These are phyloP conservation scores for Megaceryle torquata DNA, from an alignment of 2,113 vertebrate genomes.

Conservation along the genomic window DNA sequence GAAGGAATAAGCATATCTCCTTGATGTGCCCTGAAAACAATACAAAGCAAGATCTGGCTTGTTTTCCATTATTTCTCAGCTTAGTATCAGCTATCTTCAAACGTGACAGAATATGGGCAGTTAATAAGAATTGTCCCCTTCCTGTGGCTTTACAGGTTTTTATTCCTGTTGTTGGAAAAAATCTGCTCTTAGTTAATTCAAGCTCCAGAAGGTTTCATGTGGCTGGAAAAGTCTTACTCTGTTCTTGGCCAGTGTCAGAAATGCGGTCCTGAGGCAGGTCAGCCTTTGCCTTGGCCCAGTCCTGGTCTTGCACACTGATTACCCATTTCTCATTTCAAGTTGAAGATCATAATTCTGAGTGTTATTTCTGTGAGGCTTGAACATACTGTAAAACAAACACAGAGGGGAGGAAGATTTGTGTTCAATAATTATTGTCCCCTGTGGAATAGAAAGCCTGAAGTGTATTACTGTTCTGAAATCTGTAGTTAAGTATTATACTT, in stretches of 20 bases:
- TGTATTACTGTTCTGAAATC: neutral
- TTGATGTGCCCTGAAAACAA: neutral
- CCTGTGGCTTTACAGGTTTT: neutral
- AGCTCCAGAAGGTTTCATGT: neutral
- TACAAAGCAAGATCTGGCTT: neutral
- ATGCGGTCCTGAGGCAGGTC: neutral
- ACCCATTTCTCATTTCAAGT: neutral
- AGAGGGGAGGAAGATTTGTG: neutral
- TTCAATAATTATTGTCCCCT: neutral
- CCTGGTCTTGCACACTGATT: neutral
- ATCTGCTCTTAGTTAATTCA: neutral
- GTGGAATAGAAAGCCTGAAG: neutral
- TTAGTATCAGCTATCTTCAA: neutral
- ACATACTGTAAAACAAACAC: neutral
- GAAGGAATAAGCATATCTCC: neutral
- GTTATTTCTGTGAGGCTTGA: neutral
- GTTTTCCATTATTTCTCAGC: neutral
- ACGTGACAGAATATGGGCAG: neutral
- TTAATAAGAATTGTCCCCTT: neutral
- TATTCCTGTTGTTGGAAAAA: neutral
- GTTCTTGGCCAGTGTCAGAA: neutral
- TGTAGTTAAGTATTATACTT: neutral
- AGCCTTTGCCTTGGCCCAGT: neutral
- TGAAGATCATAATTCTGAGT: neutral
- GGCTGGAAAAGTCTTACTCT: neutral